Base-by-base conservation (phyloP, 2,797 vertebrate genomes). In the Galagoides demidoff region DNA sequence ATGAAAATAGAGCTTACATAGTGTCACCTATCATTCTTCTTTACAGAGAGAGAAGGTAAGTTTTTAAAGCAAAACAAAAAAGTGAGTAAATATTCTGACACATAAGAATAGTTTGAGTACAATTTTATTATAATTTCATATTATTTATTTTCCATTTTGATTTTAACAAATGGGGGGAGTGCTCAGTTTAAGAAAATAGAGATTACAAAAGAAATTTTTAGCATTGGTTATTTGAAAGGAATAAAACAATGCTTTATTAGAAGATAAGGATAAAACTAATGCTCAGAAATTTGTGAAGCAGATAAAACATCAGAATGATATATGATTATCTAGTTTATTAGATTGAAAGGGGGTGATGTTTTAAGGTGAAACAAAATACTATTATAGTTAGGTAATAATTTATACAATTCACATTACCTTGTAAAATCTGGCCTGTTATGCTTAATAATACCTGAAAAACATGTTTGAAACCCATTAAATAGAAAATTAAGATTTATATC, bases 21-120 rank as follows among this genome's bases (percentile, higher is more conserved):
- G 52, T 76, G 70, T 90, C 76, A 85, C 11, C 52, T 90, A 55
- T 95, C 83, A 95, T 97, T 90, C 97, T 94, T 97, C 90, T 96
- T 89, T 94, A 94, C 31, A 66, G 88, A 61, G 25, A 96, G 73
- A 87, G 92, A 98, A 97, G 78, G 63, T 96, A 87, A 89, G 79
- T 93, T 94, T 98, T 97, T 87, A 86, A 25, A 90, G 59, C 90
- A 95, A 97, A 97, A 95, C 73, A 93, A 70, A 79, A 79, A 34
- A 88, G 5, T 23, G 37, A 96, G 93, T 98, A 97, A 97, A 95
- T 95, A 95, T 97, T 96, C 91, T 63, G 70, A 97, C 61, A 87
- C 66, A 71, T 96, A 85, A 84, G 94, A 90, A 92, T 86, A 96
- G 93, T 95, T 83, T 43, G 96, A 94, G 85, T 64, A 96, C n/a